Conservation (phyloP, 2,888 invertebrate genomes). For the Dinocampus coccinellae region DNA sequence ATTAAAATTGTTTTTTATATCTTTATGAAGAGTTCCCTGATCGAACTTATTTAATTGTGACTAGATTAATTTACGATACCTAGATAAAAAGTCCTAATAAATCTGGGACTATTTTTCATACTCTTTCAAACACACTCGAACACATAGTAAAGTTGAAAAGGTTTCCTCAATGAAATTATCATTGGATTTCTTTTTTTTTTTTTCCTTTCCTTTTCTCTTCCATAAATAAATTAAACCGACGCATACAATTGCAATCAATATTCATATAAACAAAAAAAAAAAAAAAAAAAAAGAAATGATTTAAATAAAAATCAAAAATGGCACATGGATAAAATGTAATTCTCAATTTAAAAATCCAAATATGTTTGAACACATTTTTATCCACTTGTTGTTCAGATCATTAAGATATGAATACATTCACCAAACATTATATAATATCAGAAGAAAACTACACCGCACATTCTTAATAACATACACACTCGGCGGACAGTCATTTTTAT, state of each 20-base stretch:
- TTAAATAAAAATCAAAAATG: background rate
- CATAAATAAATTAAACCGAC: no score
- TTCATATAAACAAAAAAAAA: background rate
- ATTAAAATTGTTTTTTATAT: conserved; percentile 1
- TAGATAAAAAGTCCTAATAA: conserved; percentile 25
- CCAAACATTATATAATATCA: conserved; percentile 40
- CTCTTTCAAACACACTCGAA: background rate
- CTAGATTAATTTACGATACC: conserved; percentile 45
- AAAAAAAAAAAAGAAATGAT: no score
- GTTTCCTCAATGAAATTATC: no score
- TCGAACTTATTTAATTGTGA: conserved; percentile 39
- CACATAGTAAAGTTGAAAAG: background rate
- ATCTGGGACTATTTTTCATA: conserved; percentile 31
- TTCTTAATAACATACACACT: conserved; percentile 39
- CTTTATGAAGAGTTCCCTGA: conserved; percentile 1
- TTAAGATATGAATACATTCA: conserved; percentile 43
- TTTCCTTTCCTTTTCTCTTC: no score
- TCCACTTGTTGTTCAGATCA: background rate
- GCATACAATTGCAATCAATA: no score
- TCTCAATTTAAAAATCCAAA: background rate
- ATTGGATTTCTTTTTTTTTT: no score
- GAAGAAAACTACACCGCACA: conserved; percentile 41
- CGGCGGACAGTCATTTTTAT: conserved; percentile 27
- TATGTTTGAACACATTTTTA: background rate
- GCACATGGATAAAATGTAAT: background rate